Evolutionary conservation across 1,140 invertebrate species (phyloP).

Genomic region (Drosophila tsacasi): DNA sequence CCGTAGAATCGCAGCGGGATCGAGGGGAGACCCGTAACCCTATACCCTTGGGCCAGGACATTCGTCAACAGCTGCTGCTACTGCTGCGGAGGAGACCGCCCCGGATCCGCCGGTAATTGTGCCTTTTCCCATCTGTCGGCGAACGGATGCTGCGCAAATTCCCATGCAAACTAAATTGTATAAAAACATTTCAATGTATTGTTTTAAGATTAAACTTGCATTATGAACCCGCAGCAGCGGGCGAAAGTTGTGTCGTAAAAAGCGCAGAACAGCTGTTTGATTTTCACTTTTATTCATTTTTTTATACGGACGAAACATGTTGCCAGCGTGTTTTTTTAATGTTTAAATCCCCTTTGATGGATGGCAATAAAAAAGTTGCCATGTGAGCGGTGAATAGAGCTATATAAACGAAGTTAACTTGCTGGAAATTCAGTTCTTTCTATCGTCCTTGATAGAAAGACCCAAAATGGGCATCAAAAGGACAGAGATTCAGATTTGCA

Average conservation of each 20-base stretch:
- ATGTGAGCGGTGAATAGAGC: conserved; percentile 7
- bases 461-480: not conserved
- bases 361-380: conserved; percentile 63
- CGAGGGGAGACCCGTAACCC: conserved; percentile 32
- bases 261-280: conserved; percentile 60
- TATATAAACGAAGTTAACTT: not conserved
- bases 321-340: conserved; percentile 68
- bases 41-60: conserved; percentile 55
- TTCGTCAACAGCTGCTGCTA: conserved; percentile 73
- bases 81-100: conserved; percentile 5
- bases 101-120: conserved; percentile 66
- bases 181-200: conserved; percentile 48
- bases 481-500: conserved; percentile 3
- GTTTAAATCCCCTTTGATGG: conserved; percentile 45
- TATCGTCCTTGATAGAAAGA: conserved; percentile 4
- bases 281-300: conserved; percentile 63
- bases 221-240: conserved; percentile 51
- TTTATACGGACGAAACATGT: conserved; percentile 43
- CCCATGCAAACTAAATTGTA: conserved; percentile 37
- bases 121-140: conserved; percentile 56
- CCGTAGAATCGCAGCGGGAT: conserved; percentile 25
- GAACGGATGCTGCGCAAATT: conserved; percentile 29
- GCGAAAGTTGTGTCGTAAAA: conserved; percentile 63
- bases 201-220: conserved; percentile 79
- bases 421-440: conserved; percentile 2